Percentiles rank a stretch among this genome's conserved stretches.
Conservation (phyloP, 2,888 invertebrate genomes). For the Drosophila prolongata region DNA sequence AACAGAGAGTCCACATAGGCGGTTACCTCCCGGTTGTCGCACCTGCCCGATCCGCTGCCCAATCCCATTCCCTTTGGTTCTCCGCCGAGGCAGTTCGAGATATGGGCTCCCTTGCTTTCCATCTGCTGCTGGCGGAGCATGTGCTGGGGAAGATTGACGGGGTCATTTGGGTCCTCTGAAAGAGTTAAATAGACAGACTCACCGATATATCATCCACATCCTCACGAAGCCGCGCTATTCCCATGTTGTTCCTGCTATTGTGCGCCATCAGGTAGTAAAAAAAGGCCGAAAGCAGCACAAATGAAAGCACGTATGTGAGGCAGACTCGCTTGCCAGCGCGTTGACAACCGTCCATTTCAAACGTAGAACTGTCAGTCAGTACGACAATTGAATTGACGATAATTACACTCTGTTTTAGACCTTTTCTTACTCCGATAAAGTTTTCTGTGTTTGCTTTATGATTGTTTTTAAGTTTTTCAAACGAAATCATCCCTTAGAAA, state of each 20-base stretch:
- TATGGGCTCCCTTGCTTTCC: not conserved
- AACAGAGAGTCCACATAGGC: conserved; percentile 59
- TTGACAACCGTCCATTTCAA: conserved; percentile 32
- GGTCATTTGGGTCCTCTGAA: no score
- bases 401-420: no score
- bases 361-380: not conserved
- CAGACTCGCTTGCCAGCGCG: conserved; percentile 14
- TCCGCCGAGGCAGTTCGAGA: not conserved
- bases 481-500: no score
- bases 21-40: conserved; percentile 35
- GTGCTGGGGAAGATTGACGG: not conserved
- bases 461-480: no score
- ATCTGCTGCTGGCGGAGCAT: conserved; percentile 2
- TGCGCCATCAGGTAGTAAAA: conserved; percentile 45
- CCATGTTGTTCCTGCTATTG: conserved; percentile 26
- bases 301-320: conserved; percentile 43
- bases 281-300: conserved; percentile 45
- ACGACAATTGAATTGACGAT: no score
- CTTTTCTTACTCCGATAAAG: no score
- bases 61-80: not conserved
- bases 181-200: not conserved
- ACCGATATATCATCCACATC: conserved; percentile 53
- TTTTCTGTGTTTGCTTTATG: no score
- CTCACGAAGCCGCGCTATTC: conserved; percentile 28
- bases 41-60: conserved; percentile 6